phyloP scores from a whole-genome alignment of 2,797 vertebrate genomes.

The Zalophus californianus region DNA sequence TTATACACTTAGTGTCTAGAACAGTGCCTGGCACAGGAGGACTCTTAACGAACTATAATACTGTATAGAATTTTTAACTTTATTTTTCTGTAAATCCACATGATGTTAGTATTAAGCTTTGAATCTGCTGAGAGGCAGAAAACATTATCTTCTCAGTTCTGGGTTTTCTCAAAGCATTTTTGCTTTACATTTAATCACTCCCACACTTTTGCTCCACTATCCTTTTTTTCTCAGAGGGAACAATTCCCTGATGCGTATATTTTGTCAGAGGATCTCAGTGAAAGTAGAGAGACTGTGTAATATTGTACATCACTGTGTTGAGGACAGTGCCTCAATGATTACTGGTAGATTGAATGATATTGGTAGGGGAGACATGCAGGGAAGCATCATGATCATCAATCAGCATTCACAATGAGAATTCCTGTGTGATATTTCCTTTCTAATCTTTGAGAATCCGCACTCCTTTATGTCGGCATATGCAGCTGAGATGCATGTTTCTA shows the following conservation, averaged over 20 bases:
- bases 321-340: background rate
- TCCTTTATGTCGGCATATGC: background rate
- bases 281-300: background rate
- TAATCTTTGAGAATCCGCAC: background rate
- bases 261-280: background rate
- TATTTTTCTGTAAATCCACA: background rate
- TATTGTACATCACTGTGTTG: background rate
- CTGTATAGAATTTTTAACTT: background rate
- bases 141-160: background rate
- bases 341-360: background rate
- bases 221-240: background rate
- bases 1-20: background rate
- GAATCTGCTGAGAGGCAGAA: background rate
- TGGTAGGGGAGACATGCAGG: background rate
- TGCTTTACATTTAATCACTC: background rate
- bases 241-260: background rate
- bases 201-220: background rate
- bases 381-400: background rate
- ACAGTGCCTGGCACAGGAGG: background rate
- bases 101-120: slow-evolving; percentile 8
- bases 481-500: background rate
- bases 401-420: background rate
- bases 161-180: slow-evolving; percentile 6
- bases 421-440: background rate
- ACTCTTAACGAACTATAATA: background rate